A percentile compares a stretch with the other conserved stretches of the same genome.
These are phyloP conservation scores for Chloebia gouldiae DNA, from an alignment of 2,113 vertebrate species.

Conservation along the genomic window DNA sequence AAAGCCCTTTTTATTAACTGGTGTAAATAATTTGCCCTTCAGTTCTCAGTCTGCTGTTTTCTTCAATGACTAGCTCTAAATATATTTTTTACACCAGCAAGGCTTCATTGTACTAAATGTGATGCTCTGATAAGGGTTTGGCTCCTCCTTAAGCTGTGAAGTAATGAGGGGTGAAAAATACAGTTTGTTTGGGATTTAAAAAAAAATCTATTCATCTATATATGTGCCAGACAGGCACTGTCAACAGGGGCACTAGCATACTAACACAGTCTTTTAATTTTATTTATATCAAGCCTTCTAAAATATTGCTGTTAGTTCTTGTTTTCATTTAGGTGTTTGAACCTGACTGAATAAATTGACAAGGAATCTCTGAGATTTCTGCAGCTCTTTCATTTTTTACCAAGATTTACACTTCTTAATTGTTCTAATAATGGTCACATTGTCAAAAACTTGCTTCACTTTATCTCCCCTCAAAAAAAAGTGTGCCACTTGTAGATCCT, in stretches of 20 bases:
- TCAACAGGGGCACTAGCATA: not conserved
- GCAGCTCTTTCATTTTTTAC: not conserved
- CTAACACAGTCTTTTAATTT: not conserved
- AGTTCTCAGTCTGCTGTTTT: not conserved
- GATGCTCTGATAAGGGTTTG: not conserved
- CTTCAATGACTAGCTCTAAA: not conserved
- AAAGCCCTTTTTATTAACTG: not conserved
- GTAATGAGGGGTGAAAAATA: not conserved
- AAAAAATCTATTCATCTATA: not conserved
- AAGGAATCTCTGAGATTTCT: not conserved
- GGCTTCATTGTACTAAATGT: not conserved
- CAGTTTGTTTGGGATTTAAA: accelerated
- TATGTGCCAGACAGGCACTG: not conserved
- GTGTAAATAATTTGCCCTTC: not conserved
- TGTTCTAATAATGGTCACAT: not conserved
- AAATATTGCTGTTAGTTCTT: not conserved
- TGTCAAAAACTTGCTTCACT: not conserved
- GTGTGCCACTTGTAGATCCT: not conserved
- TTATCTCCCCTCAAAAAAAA: not conserved
- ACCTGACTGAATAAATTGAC: not conserved
- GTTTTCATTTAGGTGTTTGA: not conserved
- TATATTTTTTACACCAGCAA: not conserved
- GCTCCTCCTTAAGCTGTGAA: not conserved
- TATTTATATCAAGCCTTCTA: not conserved
- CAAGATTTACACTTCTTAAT: not conserved